phyloP scores from a whole-genome alignment of 1,140 invertebrate genomes.

The Latrodectus geometricus region DNA sequence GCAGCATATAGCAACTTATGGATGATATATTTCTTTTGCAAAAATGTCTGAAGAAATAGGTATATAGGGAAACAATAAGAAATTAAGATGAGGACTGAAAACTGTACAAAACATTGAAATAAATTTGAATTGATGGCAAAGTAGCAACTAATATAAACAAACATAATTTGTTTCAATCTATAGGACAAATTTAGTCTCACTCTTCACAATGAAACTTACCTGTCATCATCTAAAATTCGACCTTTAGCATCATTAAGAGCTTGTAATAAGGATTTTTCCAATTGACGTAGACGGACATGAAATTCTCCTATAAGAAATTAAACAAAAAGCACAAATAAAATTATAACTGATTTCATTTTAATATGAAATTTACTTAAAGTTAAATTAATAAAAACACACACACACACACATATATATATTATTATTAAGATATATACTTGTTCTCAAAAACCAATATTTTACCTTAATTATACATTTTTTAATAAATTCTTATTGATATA shows the following conservation, averaged over 20 bases:
- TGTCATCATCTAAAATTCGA: constrained; percentile 98
- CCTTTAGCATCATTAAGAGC: constrained; percentile 99
- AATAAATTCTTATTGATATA: too few relatives aligned
- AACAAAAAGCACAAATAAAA: background rate
- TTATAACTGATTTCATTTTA: background rate
- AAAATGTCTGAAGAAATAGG: too few relatives aligned
- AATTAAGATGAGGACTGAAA: too few relatives aligned
- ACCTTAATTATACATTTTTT: background rate
- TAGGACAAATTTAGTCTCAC: background rate
- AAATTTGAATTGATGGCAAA: too few relatives aligned
- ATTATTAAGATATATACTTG: background rate
- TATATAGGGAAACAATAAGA: too few relatives aligned
- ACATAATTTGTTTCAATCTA: background rate
- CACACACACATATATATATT: too few relatives aligned
- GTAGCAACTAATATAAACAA: background rate
- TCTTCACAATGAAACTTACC: constrained; percentile 62
- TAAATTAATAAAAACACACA: too few relatives aligned
- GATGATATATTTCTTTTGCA: too few relatives aligned
- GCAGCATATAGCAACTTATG: too few relatives aligned
- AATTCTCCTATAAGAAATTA: constrained; percentile 82
- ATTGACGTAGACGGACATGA: constrained; percentile 92
- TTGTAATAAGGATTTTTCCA: constrained; percentile 97
- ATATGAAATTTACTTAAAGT: background rate
- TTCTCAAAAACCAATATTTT: background rate
- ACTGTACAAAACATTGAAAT: too few relatives aligned